Base-by-base conservation (phyloP, 1,140 invertebrate species). In the Protaetia brevitarsis region DNA sequence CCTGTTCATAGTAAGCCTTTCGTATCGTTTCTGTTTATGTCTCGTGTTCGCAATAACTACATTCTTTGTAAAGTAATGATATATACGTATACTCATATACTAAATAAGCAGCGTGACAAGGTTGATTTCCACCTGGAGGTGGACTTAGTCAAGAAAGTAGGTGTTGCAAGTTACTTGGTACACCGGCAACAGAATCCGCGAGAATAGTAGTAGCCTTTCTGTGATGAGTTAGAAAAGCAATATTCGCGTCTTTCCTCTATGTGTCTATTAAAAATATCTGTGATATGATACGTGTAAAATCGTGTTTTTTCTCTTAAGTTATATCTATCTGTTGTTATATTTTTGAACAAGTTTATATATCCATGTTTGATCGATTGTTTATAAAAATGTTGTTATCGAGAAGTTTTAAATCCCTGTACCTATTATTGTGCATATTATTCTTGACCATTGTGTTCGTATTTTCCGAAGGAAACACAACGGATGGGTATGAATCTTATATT, bases 91-190 rank as follows among this genome's bases (percentile, higher is more conserved):
- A n/a, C n/a, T n/a, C n/a, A n/a, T n/a, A n/a, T n/a, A n/a, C n/a
- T n/a, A n/a, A n/a, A n/a, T 51, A n/a, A 13, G 8, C 16, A 28
- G 57, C 13, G 57, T n/a, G 57, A n/a, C 57, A 59, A 59, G 57
- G 57, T 59, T 59, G 30, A 59, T 29, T 31, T 13, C 11, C 13
- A 29, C 23, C 29, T 59, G 57, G 57, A 59, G 57, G 57, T 23
- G 57, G 26, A 29, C 13, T n/a, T 59, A 59, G 57, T 8, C 11
- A 59, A 23, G 57, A 59, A 59, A 59, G 57, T 59, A 59, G 57
- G 57, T 59, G 57, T 59, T 31, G 57, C 29, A 23, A 19, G 51
- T 13, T 56, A 19, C 51, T 56, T 59, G 57, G 29, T 29, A 59
- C 16, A 29, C 26, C 23, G 57, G 26, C 29, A 28, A 29, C 57